phyloP scores from a whole-genome alignment of 2,113 vertebrate genomes.

The Pachyramphus minor region DNA sequence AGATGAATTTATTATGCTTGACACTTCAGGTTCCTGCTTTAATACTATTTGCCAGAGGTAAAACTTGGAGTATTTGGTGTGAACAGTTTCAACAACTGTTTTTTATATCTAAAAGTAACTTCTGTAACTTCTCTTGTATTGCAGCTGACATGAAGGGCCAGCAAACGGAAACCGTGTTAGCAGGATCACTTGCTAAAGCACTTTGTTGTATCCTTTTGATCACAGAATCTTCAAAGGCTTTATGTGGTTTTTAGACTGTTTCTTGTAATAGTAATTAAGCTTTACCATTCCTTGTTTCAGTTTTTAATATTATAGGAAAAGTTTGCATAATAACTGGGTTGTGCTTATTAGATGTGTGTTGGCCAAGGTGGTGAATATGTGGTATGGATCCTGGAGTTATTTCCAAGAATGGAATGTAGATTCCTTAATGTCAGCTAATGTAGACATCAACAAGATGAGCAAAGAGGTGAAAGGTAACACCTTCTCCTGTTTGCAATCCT shows the following conservation, averaged over 20 bases:
- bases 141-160: conserved; percentile 87
- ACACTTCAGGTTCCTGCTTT: not conserved
- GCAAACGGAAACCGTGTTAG: conserved; percentile 89
- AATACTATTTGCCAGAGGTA: not conserved
- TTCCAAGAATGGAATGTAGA: not conserved
- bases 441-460: conserved; percentile 88
- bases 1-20: not conserved
- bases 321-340: not conserved
- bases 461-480: conserved; percentile 88
- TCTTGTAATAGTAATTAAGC: not conserved
- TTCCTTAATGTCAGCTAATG: conserved; percentile 66
- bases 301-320: not conserved
- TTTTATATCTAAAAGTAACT: not conserved
- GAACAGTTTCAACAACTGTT: not conserved
- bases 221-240: not conserved
- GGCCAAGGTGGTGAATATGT: not conserved
- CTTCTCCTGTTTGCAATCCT: not conserved
- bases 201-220: conserved; percentile 95
- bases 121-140: conserved; percentile 7
- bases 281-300: not conserved
- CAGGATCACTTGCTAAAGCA: conserved; percentile 93
- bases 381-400: not conserved
- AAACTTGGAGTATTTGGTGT: not conserved
- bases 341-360: not conserved
- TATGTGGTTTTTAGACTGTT: not conserved